Evolutionary conservation across 2,113 vertebrate species (phyloP).

Genomic region (Pantherophis guttatus): DNA sequence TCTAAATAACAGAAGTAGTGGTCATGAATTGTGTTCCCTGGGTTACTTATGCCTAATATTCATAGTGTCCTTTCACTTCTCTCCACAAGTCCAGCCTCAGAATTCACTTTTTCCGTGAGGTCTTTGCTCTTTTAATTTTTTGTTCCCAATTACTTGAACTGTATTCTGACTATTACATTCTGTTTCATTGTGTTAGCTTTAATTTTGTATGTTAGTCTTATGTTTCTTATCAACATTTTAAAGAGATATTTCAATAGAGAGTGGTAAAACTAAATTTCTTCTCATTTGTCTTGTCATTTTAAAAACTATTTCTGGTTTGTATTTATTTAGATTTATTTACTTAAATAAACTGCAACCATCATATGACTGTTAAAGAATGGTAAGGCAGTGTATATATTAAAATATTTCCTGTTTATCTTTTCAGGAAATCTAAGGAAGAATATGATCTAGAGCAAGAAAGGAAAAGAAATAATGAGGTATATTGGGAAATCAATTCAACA

Average conservation of each 20-base stretch:
- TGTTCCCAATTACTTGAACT: background rate
- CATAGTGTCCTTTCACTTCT: background rate
- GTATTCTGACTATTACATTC: background rate
- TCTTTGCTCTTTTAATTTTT: background rate
- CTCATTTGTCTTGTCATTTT: background rate
- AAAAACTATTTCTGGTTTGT: background rate
- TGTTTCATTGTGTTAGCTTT: background rate
- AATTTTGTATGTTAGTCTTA: background rate
- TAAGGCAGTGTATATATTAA: background rate
- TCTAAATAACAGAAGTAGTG: background rate
- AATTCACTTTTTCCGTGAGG: background rate
- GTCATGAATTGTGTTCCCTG: background rate
- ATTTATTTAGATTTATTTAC: background rate
- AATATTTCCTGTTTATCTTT: constrained; percentile 42
- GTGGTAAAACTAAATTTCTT: background rate
- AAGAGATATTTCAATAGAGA: background rate
- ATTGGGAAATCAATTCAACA: constrained; percentile 9
- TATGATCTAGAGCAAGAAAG: constrained; percentile 84
- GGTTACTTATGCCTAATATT: background rate
- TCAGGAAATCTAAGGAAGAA: constrained; percentile 92
- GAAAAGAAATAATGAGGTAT: constrained; percentile 69
- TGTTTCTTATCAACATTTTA: background rate
- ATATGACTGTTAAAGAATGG: constrained; percentile 5
- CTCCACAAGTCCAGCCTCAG: background rate
- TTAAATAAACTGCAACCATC: background rate